Evolutionary conservation across 2,888 invertebrate species (phyloP), one percentile per base, ranked within the genome.

Genomic region (Philaethria dido): DNA sequence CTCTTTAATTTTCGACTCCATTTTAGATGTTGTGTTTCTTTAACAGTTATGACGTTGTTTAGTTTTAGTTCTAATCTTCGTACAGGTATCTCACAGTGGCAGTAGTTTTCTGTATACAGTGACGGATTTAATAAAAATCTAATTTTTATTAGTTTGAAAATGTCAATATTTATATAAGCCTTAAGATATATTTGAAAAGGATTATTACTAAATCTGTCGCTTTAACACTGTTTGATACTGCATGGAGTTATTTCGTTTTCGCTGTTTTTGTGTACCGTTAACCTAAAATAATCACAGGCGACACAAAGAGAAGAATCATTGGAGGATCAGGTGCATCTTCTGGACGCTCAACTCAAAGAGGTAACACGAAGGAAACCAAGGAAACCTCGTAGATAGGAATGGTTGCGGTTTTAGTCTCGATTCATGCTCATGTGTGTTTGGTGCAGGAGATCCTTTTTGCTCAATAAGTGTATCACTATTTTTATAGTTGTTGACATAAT

Each of bases 261-360:
- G 81, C 72, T 87, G 84, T 87, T 82, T 67, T 83, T 87, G 83
- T 89, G 81, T 86, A 83, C 82, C 29, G 52, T 72, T 89, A 91
- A 92, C 83, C 83, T 84, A 83, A 80, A 83, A 89, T 89, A 87
- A 88, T 88, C 88, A 85, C 94, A 98, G 98, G 98, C 98, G 83
- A 97, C 98, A 85, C 96, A 98, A 94, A 97, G 98, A 93, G 98
- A 99, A 94, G 98, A 98, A 93, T 95, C 96, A 79, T 98, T 96
- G 94, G 97, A 97, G 89, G 95, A 95, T 88, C 97, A 97, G 93
- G 96, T 98, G 86, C 97, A 98, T 94, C 94, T 96, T 84, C 94
- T 98, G 93, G 96, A 96, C 92, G 95, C 95, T 91, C 96, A 97
- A 92, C 95, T 98, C 81, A 97, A 96, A 95, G 98, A 98, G 98